Conservation (phyloP, 2,888 invertebrate species). For the Globia sparganii region DNA sequence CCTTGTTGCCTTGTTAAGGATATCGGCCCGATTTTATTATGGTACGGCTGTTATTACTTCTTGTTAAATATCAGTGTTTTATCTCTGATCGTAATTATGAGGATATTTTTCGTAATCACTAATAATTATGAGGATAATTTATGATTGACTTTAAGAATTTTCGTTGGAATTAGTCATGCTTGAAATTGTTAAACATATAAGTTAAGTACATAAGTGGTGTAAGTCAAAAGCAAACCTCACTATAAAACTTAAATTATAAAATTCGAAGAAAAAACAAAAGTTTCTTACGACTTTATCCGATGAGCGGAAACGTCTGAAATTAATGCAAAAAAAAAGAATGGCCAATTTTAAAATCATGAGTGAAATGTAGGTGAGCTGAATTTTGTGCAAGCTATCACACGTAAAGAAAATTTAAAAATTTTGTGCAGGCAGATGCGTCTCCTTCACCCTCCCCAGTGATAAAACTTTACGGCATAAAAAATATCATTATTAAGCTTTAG, state of each 20-base stretch:
- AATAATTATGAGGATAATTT: conserved; percentile 28
- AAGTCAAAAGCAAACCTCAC: background rate
- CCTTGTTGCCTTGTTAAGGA: conserved; percentile 82
- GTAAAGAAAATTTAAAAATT: background rate
- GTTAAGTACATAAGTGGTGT: background rate
- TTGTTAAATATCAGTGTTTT: conserved; percentile 69
- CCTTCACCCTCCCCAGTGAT: conserved; percentile 3
- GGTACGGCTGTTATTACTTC: conserved; percentile 71
- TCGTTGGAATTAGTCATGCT: background rate
- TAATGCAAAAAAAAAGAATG: background rate
- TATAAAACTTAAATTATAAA: background rate
- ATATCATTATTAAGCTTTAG: conserved; percentile 39
- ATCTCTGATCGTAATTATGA: conserved; percentile 70
- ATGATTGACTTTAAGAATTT: background rate
- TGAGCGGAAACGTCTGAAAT: background rate
- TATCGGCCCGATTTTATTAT: conserved; percentile 80
- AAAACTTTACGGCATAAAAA: conserved; percentile 47
- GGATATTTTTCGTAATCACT: conserved; percentile 35
- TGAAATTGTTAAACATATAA: background rate
- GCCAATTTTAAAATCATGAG: background rate
- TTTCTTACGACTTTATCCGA: background rate
- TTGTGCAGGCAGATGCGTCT: conserved; percentile 20
- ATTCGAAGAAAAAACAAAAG: background rate
- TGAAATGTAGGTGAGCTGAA: background rate
- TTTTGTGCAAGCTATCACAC: background rate